Evolutionary conservation across 2,113 vertebrate species (phyloP).

Genomic region (Taxidea taxus): DNA sequence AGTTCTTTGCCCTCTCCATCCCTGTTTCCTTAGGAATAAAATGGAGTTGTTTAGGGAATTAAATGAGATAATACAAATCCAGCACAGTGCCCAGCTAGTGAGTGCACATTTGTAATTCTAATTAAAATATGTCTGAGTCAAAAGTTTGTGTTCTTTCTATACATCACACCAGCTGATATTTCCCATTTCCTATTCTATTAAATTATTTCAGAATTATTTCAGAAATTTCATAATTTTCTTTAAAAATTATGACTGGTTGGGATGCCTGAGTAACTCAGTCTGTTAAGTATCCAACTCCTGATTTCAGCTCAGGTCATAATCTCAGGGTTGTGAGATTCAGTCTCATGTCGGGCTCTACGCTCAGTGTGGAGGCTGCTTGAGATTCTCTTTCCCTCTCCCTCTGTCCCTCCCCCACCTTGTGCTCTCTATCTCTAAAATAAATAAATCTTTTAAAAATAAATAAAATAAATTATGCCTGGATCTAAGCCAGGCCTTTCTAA

Average conservation of each 20-base stretch:
- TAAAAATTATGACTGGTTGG: neutral
- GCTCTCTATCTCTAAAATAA: neutral
- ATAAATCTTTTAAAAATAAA: neutral
- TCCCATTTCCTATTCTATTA: neutral
- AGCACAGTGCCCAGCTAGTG: neutral
- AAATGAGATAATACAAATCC: neutral
- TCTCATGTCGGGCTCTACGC: neutral
- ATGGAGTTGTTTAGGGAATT: neutral
- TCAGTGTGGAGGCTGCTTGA: neutral
- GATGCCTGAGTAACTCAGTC: neutral
- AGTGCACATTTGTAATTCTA: neutral
- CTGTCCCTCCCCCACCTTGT: neutral
- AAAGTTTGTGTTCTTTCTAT: neutral
- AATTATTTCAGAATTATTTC: neutral
- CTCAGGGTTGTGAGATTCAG: neutral
- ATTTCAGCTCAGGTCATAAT: neutral
- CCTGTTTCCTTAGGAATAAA: neutral
- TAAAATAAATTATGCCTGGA: neutral
- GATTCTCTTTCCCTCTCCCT: neutral
- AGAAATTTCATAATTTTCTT: neutral
- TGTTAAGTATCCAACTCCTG: neutral
- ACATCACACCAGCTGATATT: neutral
- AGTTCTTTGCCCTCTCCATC: neutral
- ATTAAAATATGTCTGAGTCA: neutral
- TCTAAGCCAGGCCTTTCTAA: neutral